Conservation (phyloP, 2,113 vertebrate genomes). For the Triplophysa rosa region DNA sequence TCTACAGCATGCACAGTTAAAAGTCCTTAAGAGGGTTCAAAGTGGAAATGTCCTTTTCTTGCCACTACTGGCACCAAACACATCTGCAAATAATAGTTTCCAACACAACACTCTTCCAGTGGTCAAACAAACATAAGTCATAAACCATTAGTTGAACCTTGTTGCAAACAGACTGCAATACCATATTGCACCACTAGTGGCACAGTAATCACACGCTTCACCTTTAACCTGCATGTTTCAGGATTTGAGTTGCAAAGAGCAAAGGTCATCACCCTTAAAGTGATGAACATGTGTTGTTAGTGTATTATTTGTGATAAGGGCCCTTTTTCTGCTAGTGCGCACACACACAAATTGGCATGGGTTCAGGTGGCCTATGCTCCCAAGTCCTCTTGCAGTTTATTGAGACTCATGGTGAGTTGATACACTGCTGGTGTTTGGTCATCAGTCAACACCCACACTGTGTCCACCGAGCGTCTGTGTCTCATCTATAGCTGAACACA, state of each 20-base stretch:
- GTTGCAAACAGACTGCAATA: too few species aligned
- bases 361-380: slow-evolving; percentile 53
- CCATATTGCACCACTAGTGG: too few species aligned
- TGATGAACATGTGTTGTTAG: slow-evolving; percentile 51
- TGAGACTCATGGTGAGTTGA: slow-evolving; percentile 56
- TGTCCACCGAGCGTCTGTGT: slow-evolving; percentile 47
- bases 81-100: too few species aligned
- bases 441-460: slow-evolving; percentile 60
- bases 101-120: too few species aligned
- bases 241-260: slow-evolving; percentile 3
- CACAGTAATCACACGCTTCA: too few species aligned
- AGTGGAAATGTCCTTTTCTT: too few species aligned
- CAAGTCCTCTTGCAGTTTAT: slow-evolving; percentile 51
- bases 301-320: slow-evolving; percentile 51
- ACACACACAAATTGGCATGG: slow-evolving; percentile 31
- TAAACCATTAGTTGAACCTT: too few species aligned
- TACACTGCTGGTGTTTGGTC: slow-evolving; percentile 49
- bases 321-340: slow-evolving; percentile 18
- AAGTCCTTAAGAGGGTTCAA: too few species aligned
- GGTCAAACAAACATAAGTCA: too few species aligned
- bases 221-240: slow-evolving; percentile 24
- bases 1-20: too few species aligned
- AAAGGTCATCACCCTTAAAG: slow-evolving; percentile 42
- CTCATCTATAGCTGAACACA: slow-evolving; percentile 42
- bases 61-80: too few species aligned